phyloP scores from a whole-genome alignment of 2,797 vertebrate species.

The Serranus cabrilla region DNA sequence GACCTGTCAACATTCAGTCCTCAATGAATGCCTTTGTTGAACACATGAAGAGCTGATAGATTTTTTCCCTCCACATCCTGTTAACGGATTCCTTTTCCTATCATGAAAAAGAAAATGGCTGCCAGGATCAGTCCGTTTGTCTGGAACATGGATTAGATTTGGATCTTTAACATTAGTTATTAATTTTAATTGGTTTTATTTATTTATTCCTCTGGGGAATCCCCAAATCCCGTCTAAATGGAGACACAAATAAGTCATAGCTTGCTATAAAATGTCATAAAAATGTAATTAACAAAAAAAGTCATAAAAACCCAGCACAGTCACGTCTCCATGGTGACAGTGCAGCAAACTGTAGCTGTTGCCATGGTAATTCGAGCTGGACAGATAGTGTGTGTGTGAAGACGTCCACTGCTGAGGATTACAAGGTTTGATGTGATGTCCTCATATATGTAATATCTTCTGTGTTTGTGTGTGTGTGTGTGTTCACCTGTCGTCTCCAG shows the following conservation, averaged over 20 bases:
- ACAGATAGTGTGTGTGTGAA: slow-evolving; percentile 2
- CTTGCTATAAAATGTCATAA: neutral
- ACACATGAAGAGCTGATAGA: neutral
- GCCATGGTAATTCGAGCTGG: slow-evolving; percentile 20
- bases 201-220: slow-evolving; percentile 17
- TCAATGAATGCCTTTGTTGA: neutral
- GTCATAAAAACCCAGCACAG: slow-evolving; percentile 3
- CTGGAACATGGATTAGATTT: too few species aligned
- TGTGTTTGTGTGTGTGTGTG: slow-evolving; percentile 17
- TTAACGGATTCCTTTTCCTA: neutral
- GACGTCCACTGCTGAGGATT: neutral
- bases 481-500: slow-evolving; percentile 50
- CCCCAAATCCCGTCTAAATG: slow-evolving; percentile 16
- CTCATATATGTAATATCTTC: neutral
- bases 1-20: too few species aligned
- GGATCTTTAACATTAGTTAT: slow-evolving; percentile 9
- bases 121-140: neutral
- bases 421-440: neutral
- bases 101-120: slow-evolving; percentile 11
- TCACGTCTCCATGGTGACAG: slow-evolving; percentile 20
- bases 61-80: neutral
- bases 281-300: neutral
- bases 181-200: slow-evolving; percentile 12
- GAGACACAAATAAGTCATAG: slow-evolving; percentile 9
- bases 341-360: slow-evolving; percentile 10